phyloP scores from a whole-genome alignment of 1,140 invertebrate species.

The Trachelipus rathkii region DNA sequence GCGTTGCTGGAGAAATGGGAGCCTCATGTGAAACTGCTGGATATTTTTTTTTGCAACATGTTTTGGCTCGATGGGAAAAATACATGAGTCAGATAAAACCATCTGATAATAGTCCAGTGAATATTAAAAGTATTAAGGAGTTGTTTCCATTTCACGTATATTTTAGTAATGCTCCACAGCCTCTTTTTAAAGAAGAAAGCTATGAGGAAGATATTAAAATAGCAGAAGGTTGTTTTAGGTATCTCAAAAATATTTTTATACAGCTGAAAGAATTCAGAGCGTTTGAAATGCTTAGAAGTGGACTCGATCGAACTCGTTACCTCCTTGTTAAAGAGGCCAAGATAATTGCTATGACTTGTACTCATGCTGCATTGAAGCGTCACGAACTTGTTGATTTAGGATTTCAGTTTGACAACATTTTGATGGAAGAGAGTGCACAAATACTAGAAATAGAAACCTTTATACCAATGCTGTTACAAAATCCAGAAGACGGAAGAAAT shows the following conservation, averaged over 20 bases:
- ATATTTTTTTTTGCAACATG: constrained; percentile 81
- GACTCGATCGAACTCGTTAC: constrained; percentile 92
- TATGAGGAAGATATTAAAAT: constrained; percentile 86
- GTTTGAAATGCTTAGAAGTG: constrained; percentile 88
- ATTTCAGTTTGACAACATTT: constrained; percentile 96
- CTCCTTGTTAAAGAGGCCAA: constrained; percentile 97
- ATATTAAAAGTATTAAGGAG: constrained; percentile 54
- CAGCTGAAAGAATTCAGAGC: constrained; percentile 97
- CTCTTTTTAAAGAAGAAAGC: constrained; percentile 74
- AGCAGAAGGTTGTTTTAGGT: constrained; percentile 87
- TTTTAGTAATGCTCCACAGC: constrained; percentile 87
- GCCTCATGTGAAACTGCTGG: constrained; percentile 98
- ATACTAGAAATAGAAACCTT: constrained; percentile 99
- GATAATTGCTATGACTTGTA: constrained; percentile 99
- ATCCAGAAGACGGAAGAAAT: constrained; percentile 92
- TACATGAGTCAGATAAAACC: constrained; percentile 66
- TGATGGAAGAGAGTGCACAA: constrained; percentile 99
- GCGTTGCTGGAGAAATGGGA: constrained; percentile 82
- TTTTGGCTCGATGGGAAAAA: constrained; percentile 85
- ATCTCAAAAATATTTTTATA: constrained; percentile 92
- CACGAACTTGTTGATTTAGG: constrained; percentile 92
- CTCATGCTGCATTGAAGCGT: constrained; percentile 94
- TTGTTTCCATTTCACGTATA: constrained; percentile 91
- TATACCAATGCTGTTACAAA: constrained; percentile 94
- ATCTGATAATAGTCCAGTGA: constrained; percentile 49